phyloP scores from a whole-genome alignment of 2,797 vertebrate genomes.

The Sebastes nivosus region DNA sequence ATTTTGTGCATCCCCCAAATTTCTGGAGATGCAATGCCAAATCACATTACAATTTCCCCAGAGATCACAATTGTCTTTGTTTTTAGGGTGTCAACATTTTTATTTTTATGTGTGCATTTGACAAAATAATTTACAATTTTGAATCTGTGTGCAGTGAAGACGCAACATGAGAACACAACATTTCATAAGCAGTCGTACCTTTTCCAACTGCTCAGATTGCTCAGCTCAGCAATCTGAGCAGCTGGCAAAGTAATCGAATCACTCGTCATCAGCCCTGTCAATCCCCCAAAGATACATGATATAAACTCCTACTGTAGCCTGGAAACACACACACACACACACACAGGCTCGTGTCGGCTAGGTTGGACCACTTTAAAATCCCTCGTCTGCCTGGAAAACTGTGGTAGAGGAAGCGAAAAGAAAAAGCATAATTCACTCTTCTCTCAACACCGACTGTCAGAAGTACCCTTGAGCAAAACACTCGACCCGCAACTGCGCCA shows the following conservation, averaged over 20 bases:
- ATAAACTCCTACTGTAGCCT: conserved; percentile 20
- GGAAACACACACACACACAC: background rate
- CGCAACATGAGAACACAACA: background rate
- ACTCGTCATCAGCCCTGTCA: conserved; percentile 26
- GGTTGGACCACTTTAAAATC: conserved; percentile 22
- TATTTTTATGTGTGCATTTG: background rate
- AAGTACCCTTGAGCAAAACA: conserved; percentile 52
- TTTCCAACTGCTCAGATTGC: background rate
- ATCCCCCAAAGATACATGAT: conserved; percentile 16
- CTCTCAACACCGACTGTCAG: conserved; percentile 49
- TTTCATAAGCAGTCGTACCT: background rate
- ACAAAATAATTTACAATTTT: too few species aligned
- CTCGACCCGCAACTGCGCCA: background rate
- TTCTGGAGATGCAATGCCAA: background rate
- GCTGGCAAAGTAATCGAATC: conserved; percentile 49
- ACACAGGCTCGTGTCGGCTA: conserved; percentile 5
- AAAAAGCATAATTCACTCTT: conserved; percentile 41
- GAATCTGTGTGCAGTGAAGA: too few species aligned
- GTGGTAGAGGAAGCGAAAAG: conserved; percentile 20
- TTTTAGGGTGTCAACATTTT: background rate
- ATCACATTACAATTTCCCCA: background rate
- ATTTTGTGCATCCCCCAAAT: background rate
- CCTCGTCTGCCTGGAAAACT: conserved; percentile 43
- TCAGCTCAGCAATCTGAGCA: conserved; percentile 10
- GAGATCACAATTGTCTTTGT: too few species aligned